Percentiles rank a stretch among this genome's conserved stretches.
phyloP scores from a whole-genome alignment of 2,888 invertebrate species.

The Himalopsyche kuldschensis region DNA sequence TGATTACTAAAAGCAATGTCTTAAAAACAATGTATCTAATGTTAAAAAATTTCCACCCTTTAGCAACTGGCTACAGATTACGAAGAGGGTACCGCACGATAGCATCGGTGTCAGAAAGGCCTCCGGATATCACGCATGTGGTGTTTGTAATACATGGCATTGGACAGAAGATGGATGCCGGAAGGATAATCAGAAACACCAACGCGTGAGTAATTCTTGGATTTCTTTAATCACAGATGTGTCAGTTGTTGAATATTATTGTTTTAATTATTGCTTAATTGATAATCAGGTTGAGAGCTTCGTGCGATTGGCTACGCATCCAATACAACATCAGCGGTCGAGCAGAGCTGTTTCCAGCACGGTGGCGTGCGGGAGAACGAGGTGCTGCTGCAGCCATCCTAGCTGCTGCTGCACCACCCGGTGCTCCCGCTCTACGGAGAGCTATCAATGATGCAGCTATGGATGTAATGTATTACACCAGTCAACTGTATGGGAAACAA shows the following conservation, averaged over 20 bases:
- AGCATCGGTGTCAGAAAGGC: conserved; percentile 62
- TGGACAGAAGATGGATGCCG: conserved; percentile 69
- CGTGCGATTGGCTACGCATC: conserved; percentile 35
- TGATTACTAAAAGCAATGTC: too few relatives aligned
- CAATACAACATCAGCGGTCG: conserved; percentile 31
- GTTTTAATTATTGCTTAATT: too few relatives aligned
- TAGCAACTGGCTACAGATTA: conserved; percentile 60
- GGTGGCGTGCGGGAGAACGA: conserved; percentile 35
- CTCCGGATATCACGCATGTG: conserved; percentile 66
- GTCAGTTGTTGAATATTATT: too few relatives aligned
- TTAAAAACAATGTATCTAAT: not conserved
- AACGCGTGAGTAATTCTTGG: conserved; percentile 49
- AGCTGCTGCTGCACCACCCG: conserved; percentile 67
- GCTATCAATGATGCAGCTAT: conserved; percentile 69
- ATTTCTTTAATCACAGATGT: too few relatives aligned
- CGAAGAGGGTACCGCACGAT: conserved; percentile 60
- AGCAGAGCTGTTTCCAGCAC: conserved; percentile 36
- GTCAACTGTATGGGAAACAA: conserved; percentile 69
- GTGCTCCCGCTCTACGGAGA: conserved; percentile 62
- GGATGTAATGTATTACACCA: conserved; percentile 75
- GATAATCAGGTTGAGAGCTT: conserved; percentile 20
- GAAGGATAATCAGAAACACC: conserved; percentile 64
- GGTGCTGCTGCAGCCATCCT: conserved; percentile 55
- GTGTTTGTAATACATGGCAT: conserved; percentile 75
- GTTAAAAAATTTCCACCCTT: conserved; percentile 13